Base-by-base conservation (phyloP, 1,140 invertebrate species). In the Danaus plexippus region DNA sequence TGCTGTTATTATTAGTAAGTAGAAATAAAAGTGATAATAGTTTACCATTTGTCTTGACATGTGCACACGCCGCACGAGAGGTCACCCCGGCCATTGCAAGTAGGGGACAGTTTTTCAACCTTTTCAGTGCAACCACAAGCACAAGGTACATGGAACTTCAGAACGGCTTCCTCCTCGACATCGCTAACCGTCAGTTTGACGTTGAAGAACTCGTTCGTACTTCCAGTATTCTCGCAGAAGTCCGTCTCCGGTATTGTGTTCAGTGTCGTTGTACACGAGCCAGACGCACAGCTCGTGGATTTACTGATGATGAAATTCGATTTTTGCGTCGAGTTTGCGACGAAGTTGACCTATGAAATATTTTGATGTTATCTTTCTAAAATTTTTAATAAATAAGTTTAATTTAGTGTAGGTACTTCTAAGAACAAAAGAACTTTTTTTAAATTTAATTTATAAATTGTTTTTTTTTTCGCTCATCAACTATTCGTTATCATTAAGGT, bases 41-140 rank as follows among this genome's bases (percentile, higher is more conserved):
- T 93, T 69, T 91, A 92, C 78, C 89, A 90, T 53, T 87, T 88
- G 0, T 83, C 69, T 43, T 91, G 73, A 73, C 94, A 96, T 9
- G 87, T 85, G 69, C 94, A 96, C n/a, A 93, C 86, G 18, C 94
- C 94, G 76, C 94, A 95, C 47, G 90, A 85, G 11, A 88, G 85
- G 11, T 84, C 87, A 9, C 92, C 92, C 41, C 79, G 75, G 9
- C 59, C 51, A 45, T 78, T 88, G 67, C 92, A 93, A 13, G 11
- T 57, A 9, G 46, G 62, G 1, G 90, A 85, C 43, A 83, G 74
- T 15, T 53, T 50, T 58, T 83, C 74, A 42, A 87, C 87, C 66
- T 88, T 88, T 47, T 64, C 44, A 66, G 90, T 80, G 52, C 88
- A 90, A 2, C 80, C 79, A 46, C 79, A 83, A 0, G 75, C 75